Evolutionary conservation across 2,113 vertebrate genomes (phyloP), one percentile per base, ranked within the genome.

Genomic region (Zootoca vivipara): DNA sequence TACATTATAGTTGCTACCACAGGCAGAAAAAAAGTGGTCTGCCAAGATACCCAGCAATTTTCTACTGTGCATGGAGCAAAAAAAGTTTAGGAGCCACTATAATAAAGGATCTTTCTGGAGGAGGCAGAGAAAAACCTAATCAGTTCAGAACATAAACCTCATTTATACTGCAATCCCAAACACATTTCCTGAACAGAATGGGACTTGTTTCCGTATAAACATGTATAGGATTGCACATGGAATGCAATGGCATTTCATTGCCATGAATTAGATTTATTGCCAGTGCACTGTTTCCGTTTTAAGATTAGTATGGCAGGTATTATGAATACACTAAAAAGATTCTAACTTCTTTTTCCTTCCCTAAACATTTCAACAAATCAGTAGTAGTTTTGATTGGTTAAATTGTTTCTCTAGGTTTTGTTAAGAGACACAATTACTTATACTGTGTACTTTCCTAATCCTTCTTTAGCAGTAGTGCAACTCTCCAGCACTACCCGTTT

Each of bases 401-500:
- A 65, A 91, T 91, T 83, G 26, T 82, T 83, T 83, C 90, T 88
- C 88, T 67, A 67, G 81, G 85, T 89, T 95, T 93, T 93, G 84
- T 94, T 95, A 93, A 91, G 87, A 95, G 93, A 91, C 93, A 84
- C 90, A 85, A 80, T 94, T 96, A 88, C 92, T 94, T 90, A 82
- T 94, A 89, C 85, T 91, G 38, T 94, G 92, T 92, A 92, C 85
- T 93, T 95, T 91, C 85, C 85, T 95, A 96, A 96, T 95, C 91
- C 86, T 92, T 88, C 83, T 91, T 94, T 89, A 83, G 90, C 93
- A 92, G 40, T 95, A 95, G 93, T 93, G 88, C 74, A 92, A 83
- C 72, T 92, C 93, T 94, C 91, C 86, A 93, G 86, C 87, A 87
- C 72, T 90, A 94, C 92, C 90, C 38, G 75, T 92, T 95, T 96